Evolutionary conservation across 2,113 vertebrate species (phyloP).

Genomic region (Protobothrops flavoviridis): DNA sequence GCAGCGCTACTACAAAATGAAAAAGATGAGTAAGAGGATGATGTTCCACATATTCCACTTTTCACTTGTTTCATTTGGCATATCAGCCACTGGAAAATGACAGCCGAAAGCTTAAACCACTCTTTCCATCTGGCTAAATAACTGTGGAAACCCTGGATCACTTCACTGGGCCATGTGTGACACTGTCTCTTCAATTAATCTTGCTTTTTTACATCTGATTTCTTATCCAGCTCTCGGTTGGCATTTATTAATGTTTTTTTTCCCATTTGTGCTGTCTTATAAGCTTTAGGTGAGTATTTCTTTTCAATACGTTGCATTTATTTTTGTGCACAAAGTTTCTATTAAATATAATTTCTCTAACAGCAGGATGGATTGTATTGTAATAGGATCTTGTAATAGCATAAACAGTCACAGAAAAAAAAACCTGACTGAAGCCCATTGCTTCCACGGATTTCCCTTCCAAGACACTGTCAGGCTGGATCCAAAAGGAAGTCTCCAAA

Average conservation of each 20-base stretch:
- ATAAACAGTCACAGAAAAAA: conserved; percentile 17
- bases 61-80: neutral
- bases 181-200: neutral
- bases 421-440: conserved; percentile 14
- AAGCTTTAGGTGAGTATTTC: conserved; percentile 13
- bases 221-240: neutral
- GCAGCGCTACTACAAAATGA: neutral
- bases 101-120: neutral
- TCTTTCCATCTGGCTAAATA: conserved; percentile 1
- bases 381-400: conserved; percentile 33
- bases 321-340: conserved; percentile 35
- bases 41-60: neutral
- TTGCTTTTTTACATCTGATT: neutral
- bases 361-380: conserved; percentile 28
- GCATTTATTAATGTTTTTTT: conserved; percentile 7
- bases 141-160: neutral
- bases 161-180: neutral
- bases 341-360: conserved; percentile 35
- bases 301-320: conserved; percentile 6
- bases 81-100: neutral
- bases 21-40: neutral
- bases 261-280: neutral
- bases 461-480: conserved; percentile 10
- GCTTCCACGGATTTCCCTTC: conserved; percentile 39
- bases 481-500: conserved; percentile 44